Evolutionary conservation across 2,888 invertebrate genomes (phyloP).

Genomic region (Autographa pulchrina): DNA sequence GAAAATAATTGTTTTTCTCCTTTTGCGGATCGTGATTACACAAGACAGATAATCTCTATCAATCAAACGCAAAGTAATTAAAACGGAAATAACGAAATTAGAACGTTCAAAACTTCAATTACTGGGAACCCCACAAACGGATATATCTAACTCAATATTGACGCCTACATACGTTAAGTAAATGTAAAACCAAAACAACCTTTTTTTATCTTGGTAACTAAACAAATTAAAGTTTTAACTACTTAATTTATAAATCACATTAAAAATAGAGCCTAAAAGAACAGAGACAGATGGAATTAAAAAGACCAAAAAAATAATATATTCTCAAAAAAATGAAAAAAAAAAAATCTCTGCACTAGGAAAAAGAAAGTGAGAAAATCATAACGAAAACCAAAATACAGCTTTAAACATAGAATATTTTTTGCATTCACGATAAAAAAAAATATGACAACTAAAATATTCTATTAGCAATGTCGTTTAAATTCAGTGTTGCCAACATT

Average conservation of each 20-base stretch:
- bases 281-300: no score
- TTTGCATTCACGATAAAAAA: not conserved
- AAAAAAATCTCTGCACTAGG: no score
- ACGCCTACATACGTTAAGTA: not conserved
- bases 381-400: not conserved
- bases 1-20: slow-evolving; percentile 52
- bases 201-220: not conserved
- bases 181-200: not conserved
- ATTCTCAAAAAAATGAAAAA: no score
- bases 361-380: no score
- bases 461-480: slow-evolving; percentile 2
- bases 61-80: slow-evolving; percentile 49
- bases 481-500: not conserved
- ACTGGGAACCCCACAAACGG: not conserved
- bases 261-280: no score
- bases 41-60: slow-evolving; percentile 43
- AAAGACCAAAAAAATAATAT: no score
- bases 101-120: slow-evolving; percentile 3
- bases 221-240: not conserved
- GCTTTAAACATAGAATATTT: not conserved
- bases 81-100: slow-evolving; percentile 28
- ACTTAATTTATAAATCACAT: no score
- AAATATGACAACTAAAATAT: slow-evolving; percentile 8
- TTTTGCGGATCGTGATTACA: slow-evolving; percentile 43
- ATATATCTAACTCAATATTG: not conserved